Evolutionary conservation across 2,797 vertebrate genomes (phyloP), one percentile per base, ranked within the genome.

Genomic region (Todus mexicanus): DNA sequence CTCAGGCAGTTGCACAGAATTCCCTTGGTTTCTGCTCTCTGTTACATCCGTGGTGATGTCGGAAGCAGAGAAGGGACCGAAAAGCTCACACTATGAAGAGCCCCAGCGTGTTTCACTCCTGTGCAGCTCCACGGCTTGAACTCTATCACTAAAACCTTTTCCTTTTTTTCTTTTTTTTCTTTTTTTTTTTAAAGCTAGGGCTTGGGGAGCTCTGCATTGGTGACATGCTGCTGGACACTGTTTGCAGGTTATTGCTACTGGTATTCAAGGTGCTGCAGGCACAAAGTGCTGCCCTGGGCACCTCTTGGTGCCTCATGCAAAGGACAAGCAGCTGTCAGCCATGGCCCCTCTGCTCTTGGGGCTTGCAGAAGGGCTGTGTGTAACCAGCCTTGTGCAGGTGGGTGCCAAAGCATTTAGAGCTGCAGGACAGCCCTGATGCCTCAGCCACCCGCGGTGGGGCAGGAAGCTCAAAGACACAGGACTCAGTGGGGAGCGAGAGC

Each of bases 91-190:
- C 61, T 81, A 1, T 5, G 4, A 18, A 37, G 15, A 60, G 1
- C 6, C 5, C 7, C 60, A 17, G 2, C 0, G 0, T 9, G 18
- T 59, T 26, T 72, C 40, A 22, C 7, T 7, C 14, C 35, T 10
- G 3, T 6, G 5, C 37, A 68, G 37, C 37, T 64, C 54, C 29
- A 18, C 1, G 2, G 21, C 29, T 15, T 4, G 35, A 35, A n/a
- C 19, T 0, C 40, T 42, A 7, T 13, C 20, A 12, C 9, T 25
- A 33, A 64, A 7, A 3, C 26, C 7, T 68, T 18, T 35, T 63
- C 3, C 20, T 20, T 50, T 48, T 29, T 38, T 18, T 35, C 59
- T 3, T 22, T 20, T 50, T 48, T 29, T 38, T 16, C 20, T 40
- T 18, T 35, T 63, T 3, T 22, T 20, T 50, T 48, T 29, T 38